Evolutionary conservation across 2,113 vertebrate species (phyloP).

Genomic region (Protomyctophum bolini): DNA sequence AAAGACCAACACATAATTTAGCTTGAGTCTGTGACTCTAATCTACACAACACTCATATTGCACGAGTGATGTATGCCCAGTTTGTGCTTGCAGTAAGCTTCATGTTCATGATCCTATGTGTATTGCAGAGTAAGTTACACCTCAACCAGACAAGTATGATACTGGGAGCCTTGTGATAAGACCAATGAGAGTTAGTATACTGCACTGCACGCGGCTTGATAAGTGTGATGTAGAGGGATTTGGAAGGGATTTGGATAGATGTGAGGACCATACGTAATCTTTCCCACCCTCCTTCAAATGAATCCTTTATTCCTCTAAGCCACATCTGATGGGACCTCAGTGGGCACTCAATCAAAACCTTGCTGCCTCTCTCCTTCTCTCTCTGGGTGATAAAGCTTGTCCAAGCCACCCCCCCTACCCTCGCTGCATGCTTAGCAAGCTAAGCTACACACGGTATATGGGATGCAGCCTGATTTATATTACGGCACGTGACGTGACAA

Average conservation of each 20-base stretch:
- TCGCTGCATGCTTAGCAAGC: constrained; percentile 15
- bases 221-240: constrained; percentile 81
- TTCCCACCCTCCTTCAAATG: constrained; percentile 76
- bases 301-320: constrained; percentile 80
- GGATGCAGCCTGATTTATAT: too few relatives aligned
- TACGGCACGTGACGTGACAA: too few relatives aligned
- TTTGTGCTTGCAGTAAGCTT: constrained; percentile 3
- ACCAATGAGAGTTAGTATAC: constrained; percentile 68
- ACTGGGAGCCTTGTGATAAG: constrained; percentile 66
- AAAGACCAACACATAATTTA: too few relatives aligned
- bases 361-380: constrained; percentile 47
- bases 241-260: constrained; percentile 79
- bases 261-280: constrained; percentile 79
- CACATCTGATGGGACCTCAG: constrained; percentile 74
- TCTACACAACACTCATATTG: not conserved
- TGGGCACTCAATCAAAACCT: constrained; percentile 74
- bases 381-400: constrained; percentile 40
- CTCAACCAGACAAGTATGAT: constrained; percentile 52
- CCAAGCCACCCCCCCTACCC: constrained; percentile 15
- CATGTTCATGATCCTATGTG: constrained; percentile 39
- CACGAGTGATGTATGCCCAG: constrained; percentile 1
- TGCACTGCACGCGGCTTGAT: constrained; percentile 70
- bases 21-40: not conserved
- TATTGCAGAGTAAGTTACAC: constrained; percentile 53
- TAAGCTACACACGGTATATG: too few relatives aligned